A percentile compares a stretch with the other conserved stretches of the same genome.
Conservation (phyloP, 1,140 invertebrate species). For the Temnothorax curvispinosus region DNA sequence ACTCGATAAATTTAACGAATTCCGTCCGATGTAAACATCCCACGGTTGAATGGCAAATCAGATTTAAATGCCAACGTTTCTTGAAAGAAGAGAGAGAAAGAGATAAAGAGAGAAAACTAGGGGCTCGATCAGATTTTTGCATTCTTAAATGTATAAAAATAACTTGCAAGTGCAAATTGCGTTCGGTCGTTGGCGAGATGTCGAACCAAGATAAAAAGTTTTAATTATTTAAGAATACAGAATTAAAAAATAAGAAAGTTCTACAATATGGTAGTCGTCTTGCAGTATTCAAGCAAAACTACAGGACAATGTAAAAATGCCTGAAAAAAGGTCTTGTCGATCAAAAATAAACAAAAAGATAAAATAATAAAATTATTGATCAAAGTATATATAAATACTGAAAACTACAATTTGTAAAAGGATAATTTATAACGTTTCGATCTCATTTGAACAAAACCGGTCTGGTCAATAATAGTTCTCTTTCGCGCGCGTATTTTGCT, state of each 20-base stretch:
- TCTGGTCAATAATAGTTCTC: neutral
- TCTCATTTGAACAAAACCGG: neutral
- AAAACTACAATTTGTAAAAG: neutral
- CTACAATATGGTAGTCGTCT: neutral
- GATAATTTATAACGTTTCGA: neutral
- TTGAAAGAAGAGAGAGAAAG: neutral
- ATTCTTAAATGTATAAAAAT: neutral
- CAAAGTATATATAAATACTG: neutral
- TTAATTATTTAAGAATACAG: neutral
- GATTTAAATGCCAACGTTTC: constrained; percentile 19
- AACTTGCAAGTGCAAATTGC: neutral
- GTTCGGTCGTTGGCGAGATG: neutral
- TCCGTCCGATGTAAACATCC: neutral
- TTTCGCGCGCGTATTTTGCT: neutral
- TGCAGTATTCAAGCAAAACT: neutral
- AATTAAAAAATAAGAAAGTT: neutral
- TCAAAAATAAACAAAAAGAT: neutral
- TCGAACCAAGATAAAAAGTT: neutral
- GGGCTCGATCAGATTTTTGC: neutral
- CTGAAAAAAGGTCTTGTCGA: neutral
- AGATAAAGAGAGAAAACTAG: no score
- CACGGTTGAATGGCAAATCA: neutral
- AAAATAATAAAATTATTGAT: neutral
- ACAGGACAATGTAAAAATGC: neutral
- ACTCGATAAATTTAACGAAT: neutral